These are phyloP conservation scores for Zoroaster sp. DNA, from an alignment of 53 echinoderm and acorn worm species.

Conservation along the genomic window DNA sequence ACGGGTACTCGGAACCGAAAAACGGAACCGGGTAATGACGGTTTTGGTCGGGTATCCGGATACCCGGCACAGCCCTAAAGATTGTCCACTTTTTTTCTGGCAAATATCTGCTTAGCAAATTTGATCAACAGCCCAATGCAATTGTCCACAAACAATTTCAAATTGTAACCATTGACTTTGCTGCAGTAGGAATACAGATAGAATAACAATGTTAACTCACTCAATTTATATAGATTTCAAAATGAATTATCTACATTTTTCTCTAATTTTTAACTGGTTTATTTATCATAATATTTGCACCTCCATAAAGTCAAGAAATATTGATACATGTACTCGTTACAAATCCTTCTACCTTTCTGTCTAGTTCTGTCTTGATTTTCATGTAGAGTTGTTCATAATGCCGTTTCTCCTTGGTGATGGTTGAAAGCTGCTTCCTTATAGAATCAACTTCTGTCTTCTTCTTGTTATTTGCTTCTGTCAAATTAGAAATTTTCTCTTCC, in stretches of 20 bases:
- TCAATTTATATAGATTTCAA: too few relatives aligned
- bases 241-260: too few relatives aligned
- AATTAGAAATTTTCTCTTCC: constrained; percentile 51
- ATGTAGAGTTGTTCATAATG: constrained; percentile 73
- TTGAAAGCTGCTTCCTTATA: constrained; percentile 74
- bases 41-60: too few relatives aligned
- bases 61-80: too few relatives aligned
- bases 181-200: too few relatives aligned
- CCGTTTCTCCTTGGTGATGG: constrained; percentile 85
- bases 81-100: background rate
- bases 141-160: too few relatives aligned
- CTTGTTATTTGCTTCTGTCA: constrained; percentile 65
- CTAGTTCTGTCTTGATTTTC: constrained; percentile 65
- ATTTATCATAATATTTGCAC: background rate
- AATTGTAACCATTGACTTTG: too few relatives aligned
- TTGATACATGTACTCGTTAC: too few relatives aligned
- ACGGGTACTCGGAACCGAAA: too few relatives aligned
- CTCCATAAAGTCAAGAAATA: too few relatives aligned
- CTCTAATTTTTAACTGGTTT: background rate
- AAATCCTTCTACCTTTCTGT: constrained; percentile 69
- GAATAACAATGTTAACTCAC: too few relatives aligned
- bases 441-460: constrained; percentile 86
- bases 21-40: too few relatives aligned
- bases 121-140: background rate
- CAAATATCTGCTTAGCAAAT: background rate